Percentiles rank a stretch among this genome's conserved stretches.
Evolutionary conservation across 2,797 vertebrate genomes (phyloP).

Genomic region (Remorina albescens): DNA sequence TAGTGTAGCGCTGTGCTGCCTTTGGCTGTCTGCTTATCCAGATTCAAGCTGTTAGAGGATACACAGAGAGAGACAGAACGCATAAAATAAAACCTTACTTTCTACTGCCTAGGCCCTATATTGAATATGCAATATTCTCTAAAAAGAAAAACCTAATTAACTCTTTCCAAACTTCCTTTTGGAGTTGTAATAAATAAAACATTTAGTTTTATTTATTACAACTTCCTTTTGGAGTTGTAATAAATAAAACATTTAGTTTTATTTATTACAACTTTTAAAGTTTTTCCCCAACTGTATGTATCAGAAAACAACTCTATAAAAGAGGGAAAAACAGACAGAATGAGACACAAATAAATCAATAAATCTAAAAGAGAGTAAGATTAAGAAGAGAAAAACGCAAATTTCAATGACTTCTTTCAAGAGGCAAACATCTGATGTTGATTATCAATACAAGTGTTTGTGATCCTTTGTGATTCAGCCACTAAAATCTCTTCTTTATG

Average conservation of each 20-base stretch:
- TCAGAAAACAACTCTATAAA: not conserved
- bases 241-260: not conserved
- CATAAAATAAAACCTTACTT: not conserved
- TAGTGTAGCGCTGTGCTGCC: slow-evolving; percentile 98
- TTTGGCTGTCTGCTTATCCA: slow-evolving; percentile 96
- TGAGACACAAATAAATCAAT: not conserved
- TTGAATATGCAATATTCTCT: not conserved
- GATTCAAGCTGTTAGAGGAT: slow-evolving; percentile 87
- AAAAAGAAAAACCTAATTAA: not conserved
- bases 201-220: no score
- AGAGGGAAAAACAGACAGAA: not conserved
- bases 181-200: not conserved
- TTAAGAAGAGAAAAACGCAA: not conserved
- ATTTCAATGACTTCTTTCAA: not conserved
- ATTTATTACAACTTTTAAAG: not conserved
- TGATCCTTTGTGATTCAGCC: not conserved
- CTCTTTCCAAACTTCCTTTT: not conserved
- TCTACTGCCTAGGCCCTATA: not conserved
- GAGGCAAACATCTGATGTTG: not conserved
- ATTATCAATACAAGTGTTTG: not conserved
- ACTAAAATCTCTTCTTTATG: no score
- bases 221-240: not conserved
- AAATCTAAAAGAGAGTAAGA: not conserved
- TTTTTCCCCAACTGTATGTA: not conserved
- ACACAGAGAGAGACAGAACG: slow-evolving; percentile 17